These are phyloP conservation scores for Chiropotes sagulatus DNA, from an alignment of 2,797 vertebrate species.

Conservation along the genomic window DNA sequence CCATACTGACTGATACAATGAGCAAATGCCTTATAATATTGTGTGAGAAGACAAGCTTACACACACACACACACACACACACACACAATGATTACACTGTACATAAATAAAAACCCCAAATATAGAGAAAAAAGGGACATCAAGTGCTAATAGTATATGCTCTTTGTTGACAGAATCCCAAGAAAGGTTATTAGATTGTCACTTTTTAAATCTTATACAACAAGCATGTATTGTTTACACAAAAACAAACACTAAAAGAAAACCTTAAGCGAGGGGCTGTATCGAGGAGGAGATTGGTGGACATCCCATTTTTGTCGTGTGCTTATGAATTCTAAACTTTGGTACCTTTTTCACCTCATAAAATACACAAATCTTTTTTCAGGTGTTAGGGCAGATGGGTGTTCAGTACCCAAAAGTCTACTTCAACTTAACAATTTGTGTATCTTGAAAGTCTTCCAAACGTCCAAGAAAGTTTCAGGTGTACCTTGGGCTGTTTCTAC, in stretches of 20 bases:
- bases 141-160: background rate
- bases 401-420: background rate
- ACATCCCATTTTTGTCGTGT: constrained; percentile 60
- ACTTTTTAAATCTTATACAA: background rate
- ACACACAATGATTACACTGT: background rate
- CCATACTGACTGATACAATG: background rate
- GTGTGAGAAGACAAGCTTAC: background rate
- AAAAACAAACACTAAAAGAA: background rate
- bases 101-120: background rate
- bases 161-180: background rate
- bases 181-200: background rate
- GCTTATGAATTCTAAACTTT: constrained; percentile 61
- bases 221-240: background rate
- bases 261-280: background rate
- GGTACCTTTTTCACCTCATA: constrained; percentile 60
- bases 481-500: background rate
- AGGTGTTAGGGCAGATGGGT: constrained; percentile 49
- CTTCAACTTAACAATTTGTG: background rate
- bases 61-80: background rate
- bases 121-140: background rate
- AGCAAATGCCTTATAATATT: background rate
- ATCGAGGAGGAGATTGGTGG: background rate
- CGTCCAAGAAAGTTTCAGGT: background rate
- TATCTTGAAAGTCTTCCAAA: constrained; percentile 19
- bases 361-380: constrained; percentile 71